Evolutionary conservation across 2,113 vertebrate genomes (phyloP), one percentile per base, ranked within the genome.

Genomic region (Helogale parvula): DNA sequence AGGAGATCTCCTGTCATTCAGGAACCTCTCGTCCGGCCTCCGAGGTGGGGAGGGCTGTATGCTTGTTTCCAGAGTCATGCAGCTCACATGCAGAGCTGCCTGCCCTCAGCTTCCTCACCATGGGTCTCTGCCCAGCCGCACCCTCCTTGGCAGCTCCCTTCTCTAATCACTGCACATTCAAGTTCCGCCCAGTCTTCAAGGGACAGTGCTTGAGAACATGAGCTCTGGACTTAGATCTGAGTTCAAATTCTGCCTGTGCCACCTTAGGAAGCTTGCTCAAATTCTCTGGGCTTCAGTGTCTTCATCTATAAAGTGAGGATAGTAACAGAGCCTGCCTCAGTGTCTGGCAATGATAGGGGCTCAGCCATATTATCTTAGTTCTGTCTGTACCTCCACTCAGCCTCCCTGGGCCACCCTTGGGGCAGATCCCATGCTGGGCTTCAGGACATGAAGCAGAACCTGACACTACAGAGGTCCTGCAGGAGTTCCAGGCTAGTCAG

Each of bases 401-500:
- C 60, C 60, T 69, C 68, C 38, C 15, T 21, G n/a, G 68, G 60
- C 57, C 4, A 19, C 10, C 11, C 35, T 8, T 47, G 72, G 60
- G 47, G 35, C 35, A 68, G 47, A 47, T 29, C 54, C 29, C 1
- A 0, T 9, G 54, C 69, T 87, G 82, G 63, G 38, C 65, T 84
- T n/a, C 65, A 52, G 79, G 66, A 88, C 81, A 66, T 0, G 10
- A 47, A 81, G 60, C 23, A 72, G 77, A 82, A n/a, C 0, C 25
- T 63, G 63, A 54, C 23, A 50, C 13, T 14, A 23, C 2, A 19
- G 7, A 33, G 41, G 35, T 13, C 11, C 31, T 27, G 5, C 23
- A 29, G 8, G 38, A 82, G 52, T 63, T 57, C 35, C 94, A 96
- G 80, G 88, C 69, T 74, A 47, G 45, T 31, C 77, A 83, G 35